phyloP scores from a whole-genome alignment of 2,888 invertebrate genomes.

The Megalurothrips usitatus region DNA sequence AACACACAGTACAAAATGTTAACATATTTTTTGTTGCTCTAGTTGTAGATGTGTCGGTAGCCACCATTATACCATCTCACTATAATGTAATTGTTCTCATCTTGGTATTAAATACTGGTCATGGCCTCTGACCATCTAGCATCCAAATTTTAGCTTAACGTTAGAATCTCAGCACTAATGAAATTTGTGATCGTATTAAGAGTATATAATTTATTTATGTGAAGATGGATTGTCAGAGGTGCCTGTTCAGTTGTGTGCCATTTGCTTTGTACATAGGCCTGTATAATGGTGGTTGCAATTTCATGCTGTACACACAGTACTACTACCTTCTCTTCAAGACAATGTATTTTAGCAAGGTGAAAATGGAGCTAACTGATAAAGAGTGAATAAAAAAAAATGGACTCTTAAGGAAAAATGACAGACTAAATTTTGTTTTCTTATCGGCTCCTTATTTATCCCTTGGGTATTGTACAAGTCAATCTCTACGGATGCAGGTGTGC shows the following conservation, averaged over 20 bases:
- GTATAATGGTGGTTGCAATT: not conserved
- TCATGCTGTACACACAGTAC: slow-evolving; percentile 6
- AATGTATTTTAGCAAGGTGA: slow-evolving; percentile 12
- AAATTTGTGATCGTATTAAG: not conserved
- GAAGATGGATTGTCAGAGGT: slow-evolving; percentile 19
- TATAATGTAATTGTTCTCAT: not conserved
- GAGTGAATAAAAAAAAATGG: slow-evolving; percentile 16
- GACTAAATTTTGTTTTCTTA: slow-evolving; percentile 17
- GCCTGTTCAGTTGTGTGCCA: not conserved
- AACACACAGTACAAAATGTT: slow-evolving; percentile 27
- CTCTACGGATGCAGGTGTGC: not conserved
- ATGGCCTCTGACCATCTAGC: slow-evolving; percentile 6
- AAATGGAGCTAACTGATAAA: slow-evolving; percentile 9
- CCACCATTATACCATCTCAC: slow-evolving; percentile 5
- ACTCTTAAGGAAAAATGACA: slow-evolving; percentile 4
- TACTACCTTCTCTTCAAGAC: slow-evolving; percentile 22
- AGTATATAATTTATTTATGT: slow-evolving; percentile 21
- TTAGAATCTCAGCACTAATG: not conserved
- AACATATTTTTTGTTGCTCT: slow-evolving; percentile 23
- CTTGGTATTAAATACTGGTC: not conserved
- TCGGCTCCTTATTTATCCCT: slow-evolving; percentile 1
- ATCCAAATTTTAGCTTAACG: slow-evolving; percentile 25
- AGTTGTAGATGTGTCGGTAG: slow-evolving; percentile 13
- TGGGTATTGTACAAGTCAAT: slow-evolving; percentile 1
- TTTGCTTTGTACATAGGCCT: slow-evolving; percentile 19